These are phyloP conservation scores for Mungos mungo DNA, from an alignment of 2,113 vertebrate species.

Conservation along the genomic window DNA sequence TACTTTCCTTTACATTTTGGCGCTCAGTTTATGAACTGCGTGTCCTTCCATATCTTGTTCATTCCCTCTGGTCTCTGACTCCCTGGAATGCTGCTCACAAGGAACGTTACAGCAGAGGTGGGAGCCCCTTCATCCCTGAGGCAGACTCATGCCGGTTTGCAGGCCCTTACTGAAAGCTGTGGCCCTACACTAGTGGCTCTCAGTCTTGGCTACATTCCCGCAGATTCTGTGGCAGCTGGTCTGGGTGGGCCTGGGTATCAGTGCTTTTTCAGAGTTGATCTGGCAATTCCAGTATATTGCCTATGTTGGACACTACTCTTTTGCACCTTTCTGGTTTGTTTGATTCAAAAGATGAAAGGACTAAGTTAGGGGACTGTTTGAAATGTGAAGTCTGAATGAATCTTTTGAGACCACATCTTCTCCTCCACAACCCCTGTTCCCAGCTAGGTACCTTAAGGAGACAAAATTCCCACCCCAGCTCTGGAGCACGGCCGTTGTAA, in stretches of 20 bases:
- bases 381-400: background rate
- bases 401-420: background rate
- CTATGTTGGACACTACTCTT: background rate
- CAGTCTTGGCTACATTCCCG: background rate
- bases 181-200: background rate
- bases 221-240: background rate
- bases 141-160: background rate
- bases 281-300: background rate
- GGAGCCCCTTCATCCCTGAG: background rate
- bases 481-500: rapidly evolving
- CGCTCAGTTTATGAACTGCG: background rate
- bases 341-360: background rate
- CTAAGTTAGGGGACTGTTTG: background rate
- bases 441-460: background rate
- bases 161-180: background rate
- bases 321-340: background rate
- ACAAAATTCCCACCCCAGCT: background rate
- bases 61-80: background rate
- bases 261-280: background rate
- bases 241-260: background rate
- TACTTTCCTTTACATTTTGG: background rate
- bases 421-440: background rate
- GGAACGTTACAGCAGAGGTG: background rate
- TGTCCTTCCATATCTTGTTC: background rate
- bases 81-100: background rate